Evolutionary conservation across 2,797 vertebrate species (phyloP).

Genomic region (Spheniscus humboldti): DNA sequence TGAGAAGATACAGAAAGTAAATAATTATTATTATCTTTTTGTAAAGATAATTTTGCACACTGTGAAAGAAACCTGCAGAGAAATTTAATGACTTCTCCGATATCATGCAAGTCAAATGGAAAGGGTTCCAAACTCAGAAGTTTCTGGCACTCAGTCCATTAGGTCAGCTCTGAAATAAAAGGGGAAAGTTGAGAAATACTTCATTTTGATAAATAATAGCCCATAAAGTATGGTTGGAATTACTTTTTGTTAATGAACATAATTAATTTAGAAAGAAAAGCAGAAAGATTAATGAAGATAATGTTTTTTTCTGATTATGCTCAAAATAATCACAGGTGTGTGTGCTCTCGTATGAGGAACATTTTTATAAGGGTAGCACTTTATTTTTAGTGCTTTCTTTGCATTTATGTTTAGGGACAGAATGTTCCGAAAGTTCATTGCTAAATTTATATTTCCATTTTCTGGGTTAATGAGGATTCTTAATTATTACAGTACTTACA

Average conservation of each 20-base stretch:
- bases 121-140: neutral
- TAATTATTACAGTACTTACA: constrained; percentile 27
- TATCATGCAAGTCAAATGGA: neutral
- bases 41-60: neutral
- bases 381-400: neutral
- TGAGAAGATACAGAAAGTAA: neutral
- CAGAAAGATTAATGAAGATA: neutral
- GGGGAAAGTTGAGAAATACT: neutral
- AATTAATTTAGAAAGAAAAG: neutral
- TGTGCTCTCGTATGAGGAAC: neutral
- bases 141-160: neutral
- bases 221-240: neutral
- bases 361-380: neutral
- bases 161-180: neutral
- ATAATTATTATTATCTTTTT: neutral
- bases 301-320: neutral
- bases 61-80: neutral
- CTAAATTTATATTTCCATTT: constrained; percentile 10
- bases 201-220: neutral
- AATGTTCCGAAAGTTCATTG: neutral
- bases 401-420: neutral
- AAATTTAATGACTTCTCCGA: neutral
- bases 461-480: neutral
- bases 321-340: neutral
- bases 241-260: neutral